Conservation (phyloP, 2,113 vertebrate species). For the Theristicus caerulescens region DNA sequence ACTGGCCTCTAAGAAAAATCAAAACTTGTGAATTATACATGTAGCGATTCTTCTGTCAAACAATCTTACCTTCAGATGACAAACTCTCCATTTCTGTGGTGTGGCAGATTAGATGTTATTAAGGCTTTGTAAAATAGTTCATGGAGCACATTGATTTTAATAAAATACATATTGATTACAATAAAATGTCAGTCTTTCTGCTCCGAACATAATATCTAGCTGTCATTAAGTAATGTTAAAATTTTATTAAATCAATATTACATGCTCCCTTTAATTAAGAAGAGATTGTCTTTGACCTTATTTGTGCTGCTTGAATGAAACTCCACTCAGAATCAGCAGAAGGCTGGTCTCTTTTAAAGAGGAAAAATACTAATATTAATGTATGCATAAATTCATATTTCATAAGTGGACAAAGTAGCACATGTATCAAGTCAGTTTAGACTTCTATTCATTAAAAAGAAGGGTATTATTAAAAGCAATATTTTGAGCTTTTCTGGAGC, state of each 20-base stretch:
- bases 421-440: background rate
- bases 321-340: slow-evolving; percentile 1
- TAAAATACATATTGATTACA: slow-evolving; percentile 76
- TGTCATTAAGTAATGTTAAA: slow-evolving; percentile 71
- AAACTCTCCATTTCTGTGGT: slow-evolving; percentile 42
- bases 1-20: background rate
- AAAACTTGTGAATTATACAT: background rate
- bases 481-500: background rate
- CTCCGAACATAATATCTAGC: slow-evolving; percentile 55
- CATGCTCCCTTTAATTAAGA: slow-evolving; percentile 71
- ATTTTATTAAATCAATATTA: slow-evolving; percentile 76
- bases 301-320: slow-evolving; percentile 53
- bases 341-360: slow-evolving; percentile 1
- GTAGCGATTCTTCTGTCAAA: background rate
- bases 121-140: slow-evolving; percentile 46
- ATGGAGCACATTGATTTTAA: slow-evolving; percentile 74
- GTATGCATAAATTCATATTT: background rate
- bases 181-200: slow-evolving; percentile 70
- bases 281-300: slow-evolving; percentile 57
- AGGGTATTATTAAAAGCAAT: background rate
- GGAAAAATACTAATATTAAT: background rate
- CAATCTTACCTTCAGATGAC: slow-evolving; percentile 33
- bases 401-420: background rate
- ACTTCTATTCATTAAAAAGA: background rate
- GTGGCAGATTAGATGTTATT: slow-evolving; percentile 58